A percentile compares a stretch with the other conserved stretches of the same genome.
Evolutionary conservation across 2,888 invertebrate species (phyloP).

Genomic region (Nesidiocoris tenuis): DNA sequence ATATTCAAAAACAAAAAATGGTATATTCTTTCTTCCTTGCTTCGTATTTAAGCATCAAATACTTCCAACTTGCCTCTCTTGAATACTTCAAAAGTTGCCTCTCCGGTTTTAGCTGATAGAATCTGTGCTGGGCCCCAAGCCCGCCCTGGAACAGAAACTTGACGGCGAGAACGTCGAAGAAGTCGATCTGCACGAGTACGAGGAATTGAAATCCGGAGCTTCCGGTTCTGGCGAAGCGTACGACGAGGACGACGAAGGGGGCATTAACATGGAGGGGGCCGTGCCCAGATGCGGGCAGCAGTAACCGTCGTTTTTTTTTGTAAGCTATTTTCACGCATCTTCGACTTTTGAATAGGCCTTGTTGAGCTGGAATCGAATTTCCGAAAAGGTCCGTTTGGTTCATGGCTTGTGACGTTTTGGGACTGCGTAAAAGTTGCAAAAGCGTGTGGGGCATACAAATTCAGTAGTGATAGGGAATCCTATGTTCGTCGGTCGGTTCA

Average conservation of each 20-base stretch:
- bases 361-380: neutral
- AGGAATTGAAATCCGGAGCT: conserved; percentile 53
- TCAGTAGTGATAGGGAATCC: neutral
- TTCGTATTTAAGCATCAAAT: no score
- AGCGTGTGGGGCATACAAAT: no score
- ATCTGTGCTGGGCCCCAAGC: conserved; percentile 70
- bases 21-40: no score
- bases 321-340: neutral
- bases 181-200: conserved; percentile 75
- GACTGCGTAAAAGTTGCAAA: neutral
- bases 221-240: conserved; percentile 67
- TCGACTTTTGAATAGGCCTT: neutral
- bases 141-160: conserved; percentile 57
- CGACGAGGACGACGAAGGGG: conserved; percentile 61
- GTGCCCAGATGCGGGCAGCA: conserved; percentile 45
- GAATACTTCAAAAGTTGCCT: no score
- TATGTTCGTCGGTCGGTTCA: no score
- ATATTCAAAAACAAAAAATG: no score
- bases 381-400: no score
- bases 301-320: conserved; percentile 15
- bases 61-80: no score
- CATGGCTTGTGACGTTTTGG: no score
- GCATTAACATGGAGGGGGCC: conserved; percentile 18
- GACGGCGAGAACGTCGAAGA: conserved; percentile 82
- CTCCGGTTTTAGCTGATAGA: conserved; percentile 69